Evolutionary conservation across 1,140 invertebrate species (phyloP), one percentile per base, ranked within the genome.

Genomic region (Pseudobourletiella spinata): DNA sequence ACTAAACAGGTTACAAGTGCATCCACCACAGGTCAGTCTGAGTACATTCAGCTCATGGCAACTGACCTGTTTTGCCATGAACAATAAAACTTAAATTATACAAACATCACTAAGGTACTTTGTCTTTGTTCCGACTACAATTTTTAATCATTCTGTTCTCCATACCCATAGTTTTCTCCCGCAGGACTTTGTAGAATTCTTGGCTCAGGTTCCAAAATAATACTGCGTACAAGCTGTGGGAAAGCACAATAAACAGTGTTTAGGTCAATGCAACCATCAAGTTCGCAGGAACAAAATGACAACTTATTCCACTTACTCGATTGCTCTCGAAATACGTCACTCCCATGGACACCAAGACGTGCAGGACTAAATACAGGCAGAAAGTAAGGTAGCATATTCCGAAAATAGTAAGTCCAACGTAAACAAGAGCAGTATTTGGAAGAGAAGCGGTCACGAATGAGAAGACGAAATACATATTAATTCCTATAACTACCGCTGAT

Each of bases 391-490:
- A 91, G 39, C 83, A 74, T 43, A 84, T 66, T 6, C 80, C 80
- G 67, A 83, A 79, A 22, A 87, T 71, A 16, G 76, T 72, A 30
- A 88, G 77, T 26, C 75, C 59, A 0, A 82, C 67, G 55, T 82
- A 79, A 64, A 78, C 64, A 64, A 76, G 75, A 82, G 83, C 79
- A 30, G 74, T 69, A 43, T 76, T 64, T 1, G 82, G 76, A 25
- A 59, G 64, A 20, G 75, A 71, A 1, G 76, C 67, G 14, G 79
- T 72, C 0, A 87, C 80, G 66, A 82, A 85, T 24, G 78, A 75
- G 20, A 81, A 75, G 2, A 91, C 86, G 74, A 92, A 91, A 72
- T 84, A 91, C 50, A 90, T 79, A 72, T 94, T 93, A 65, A 94
- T 90, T 14, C 72, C 73, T 70, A 93, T 89, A 1, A 93, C 85